Evolutionary conservation across 2,888 invertebrate species (phyloP).

Genomic region (Apoda limacodes): DNA sequence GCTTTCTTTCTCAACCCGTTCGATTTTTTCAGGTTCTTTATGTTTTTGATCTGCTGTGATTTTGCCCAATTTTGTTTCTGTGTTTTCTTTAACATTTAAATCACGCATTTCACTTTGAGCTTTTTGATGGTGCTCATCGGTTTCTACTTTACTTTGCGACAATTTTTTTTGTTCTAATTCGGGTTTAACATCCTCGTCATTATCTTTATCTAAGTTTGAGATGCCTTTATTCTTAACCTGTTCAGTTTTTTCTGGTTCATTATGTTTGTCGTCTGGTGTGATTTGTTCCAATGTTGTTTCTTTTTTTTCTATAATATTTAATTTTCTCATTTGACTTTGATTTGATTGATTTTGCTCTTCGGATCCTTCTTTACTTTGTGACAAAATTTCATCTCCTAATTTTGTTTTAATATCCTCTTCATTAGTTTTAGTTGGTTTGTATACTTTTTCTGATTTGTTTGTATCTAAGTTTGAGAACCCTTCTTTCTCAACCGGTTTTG

Average conservation of each 20-base stretch:
- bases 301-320: no score
- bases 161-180: constrained; percentile 5
- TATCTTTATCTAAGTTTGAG: background rate
- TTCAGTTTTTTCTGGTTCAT: constrained; percentile 9
- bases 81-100: background rate
- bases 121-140: background rate
- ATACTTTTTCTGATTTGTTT: constrained; percentile 4
- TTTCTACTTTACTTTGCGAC: constrained; percentile 13
- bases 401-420: constrained; percentile 1
- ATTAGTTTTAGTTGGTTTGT: background rate
- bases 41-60: background rate
- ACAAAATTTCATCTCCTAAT: constrained; percentile 7
- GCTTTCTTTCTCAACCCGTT: background rate
- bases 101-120: background rate
- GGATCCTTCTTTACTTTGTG: constrained; percentile 8
- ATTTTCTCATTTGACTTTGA: no score
- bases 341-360: constrained; percentile 3
- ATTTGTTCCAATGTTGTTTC: no score
- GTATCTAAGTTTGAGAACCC: no score
- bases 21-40: background rate
- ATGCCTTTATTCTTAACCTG: constrained; percentile 4
- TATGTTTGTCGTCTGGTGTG: constrained; percentile 15
- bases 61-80: background rate
- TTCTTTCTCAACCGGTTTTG: constrained; percentile 6
- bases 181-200: no score